Conservation (phyloP, 2,888 invertebrate species). For the Tridacna gigas region DNA sequence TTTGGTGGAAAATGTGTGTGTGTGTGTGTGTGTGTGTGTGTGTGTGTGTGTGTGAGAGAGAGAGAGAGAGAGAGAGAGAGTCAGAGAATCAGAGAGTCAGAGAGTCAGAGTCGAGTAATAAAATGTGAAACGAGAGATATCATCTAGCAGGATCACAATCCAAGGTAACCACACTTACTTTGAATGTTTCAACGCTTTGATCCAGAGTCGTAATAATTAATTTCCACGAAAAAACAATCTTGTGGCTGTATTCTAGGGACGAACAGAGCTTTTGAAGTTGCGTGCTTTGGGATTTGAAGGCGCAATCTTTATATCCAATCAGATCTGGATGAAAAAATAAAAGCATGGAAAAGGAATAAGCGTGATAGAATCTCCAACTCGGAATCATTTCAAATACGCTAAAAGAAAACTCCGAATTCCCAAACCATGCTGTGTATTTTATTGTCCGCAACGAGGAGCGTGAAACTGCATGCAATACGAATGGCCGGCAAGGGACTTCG, state of each 20-base stretch:
- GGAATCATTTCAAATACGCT: slow-evolving; percentile 12
- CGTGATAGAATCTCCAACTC: slow-evolving; percentile 15
- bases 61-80: too few species aligned
- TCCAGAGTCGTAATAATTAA: slow-evolving; percentile 26
- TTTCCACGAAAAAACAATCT: slow-evolving; percentile 29
- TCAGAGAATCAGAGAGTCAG: too few species aligned
- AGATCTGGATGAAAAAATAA: slow-evolving; percentile 13
- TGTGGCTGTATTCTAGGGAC: slow-evolving; percentile 12
- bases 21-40: too few species aligned
- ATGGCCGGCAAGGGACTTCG: slow-evolving; percentile 7
- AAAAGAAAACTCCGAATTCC: neutral
- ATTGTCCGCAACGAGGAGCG: slow-evolving; percentile 22
- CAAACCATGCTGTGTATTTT: slow-evolving; percentile 8
- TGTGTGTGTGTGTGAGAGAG: too few species aligned
- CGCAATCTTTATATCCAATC: slow-evolving; percentile 20
- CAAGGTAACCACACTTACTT: slow-evolving; percentile 4
- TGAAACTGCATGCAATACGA: neutral
- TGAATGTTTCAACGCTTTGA: slow-evolving; percentile 18
- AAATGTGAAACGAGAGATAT: neutral
- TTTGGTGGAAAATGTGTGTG: too few species aligned
- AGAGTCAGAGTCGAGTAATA: neutral
- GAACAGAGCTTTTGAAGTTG: slow-evolving; percentile 12
- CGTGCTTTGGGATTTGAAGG: neutral
- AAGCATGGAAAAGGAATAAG: slow-evolving; percentile 17
- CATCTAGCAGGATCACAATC: neutral